phyloP scores from a whole-genome alignment of 1,140 invertebrate species.

The Drosophila persimilis region DNA sequence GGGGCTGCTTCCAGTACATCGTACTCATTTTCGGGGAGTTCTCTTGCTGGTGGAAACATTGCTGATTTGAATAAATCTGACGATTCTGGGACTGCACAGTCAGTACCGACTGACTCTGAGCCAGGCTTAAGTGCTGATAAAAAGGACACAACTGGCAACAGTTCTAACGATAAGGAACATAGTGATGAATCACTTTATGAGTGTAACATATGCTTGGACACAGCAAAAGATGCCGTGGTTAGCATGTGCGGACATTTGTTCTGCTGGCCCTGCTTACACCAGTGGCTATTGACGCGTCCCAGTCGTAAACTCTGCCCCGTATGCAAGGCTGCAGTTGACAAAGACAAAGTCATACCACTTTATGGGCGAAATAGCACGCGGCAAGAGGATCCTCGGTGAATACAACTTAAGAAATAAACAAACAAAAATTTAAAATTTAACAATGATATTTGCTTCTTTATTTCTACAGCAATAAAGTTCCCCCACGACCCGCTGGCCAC shows the following conservation, averaged over 20 bases:
- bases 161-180: constrained; percentile 85
- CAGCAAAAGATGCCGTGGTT: constrained; percentile 98
- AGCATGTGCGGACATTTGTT: constrained; percentile 99
- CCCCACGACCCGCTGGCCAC: constrained; percentile 95
- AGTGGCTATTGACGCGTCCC: constrained; percentile 98
- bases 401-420: not conserved
- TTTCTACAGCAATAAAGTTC: constrained; percentile 88
- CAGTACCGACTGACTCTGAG: not conserved
- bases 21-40: constrained; percentile 73
- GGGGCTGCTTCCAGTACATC: constrained; percentile 48
- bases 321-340: constrained; percentile 98
- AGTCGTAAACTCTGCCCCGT: constrained; percentile 98
- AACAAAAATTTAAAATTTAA: not conserved
- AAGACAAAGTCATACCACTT: constrained; percentile 99
- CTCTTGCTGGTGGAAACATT: constrained; percentile 49
- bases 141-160: constrained; percentile 63
- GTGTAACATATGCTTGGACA: constrained; percentile 98
- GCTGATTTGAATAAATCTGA: constrained; percentile 46
- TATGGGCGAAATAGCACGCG: constrained; percentile 97
- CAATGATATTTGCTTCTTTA: not conserved
- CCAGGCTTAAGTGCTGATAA: constrained; percentile 2
- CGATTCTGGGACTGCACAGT: constrained; percentile 5
- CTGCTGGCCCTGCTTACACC: constrained; percentile 99
- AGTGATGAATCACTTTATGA: constrained; percentile 92
- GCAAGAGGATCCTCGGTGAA: constrained; percentile 90